Evolutionary conservation across 2,888 invertebrate genomes (phyloP), one percentile per base, ranked within the genome.

Genomic region (Drosophila nigricruria): DNA sequence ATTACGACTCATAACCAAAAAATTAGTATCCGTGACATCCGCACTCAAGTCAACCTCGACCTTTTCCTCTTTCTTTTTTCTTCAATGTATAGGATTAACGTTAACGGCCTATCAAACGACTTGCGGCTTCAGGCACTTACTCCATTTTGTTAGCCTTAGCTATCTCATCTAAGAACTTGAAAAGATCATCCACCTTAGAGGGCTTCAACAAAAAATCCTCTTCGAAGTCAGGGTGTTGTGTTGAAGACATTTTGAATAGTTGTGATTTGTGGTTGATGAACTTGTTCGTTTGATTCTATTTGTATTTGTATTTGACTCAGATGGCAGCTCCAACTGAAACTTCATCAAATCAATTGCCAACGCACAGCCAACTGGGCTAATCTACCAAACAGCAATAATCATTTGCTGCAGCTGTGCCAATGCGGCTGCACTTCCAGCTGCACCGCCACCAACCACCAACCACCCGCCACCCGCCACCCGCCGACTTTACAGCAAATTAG

Each of bases 341-440:
- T 47, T n/a, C 61, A 56, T 52, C 56, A 75, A 73, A 56, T 52
- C 56, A 75, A 73, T 45, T 54, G 54, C 10, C 52, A 32, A 8
- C 20, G 47, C 68, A 70, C 52, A 67, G 79, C 73, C 75, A 73
- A 82, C 86, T 88, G 45, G 42, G 68, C 60, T 76, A 73, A 82
- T 81, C 72, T 60, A 52, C 36, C 42, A 62, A 64, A 68, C 57
- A 68, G 82, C 68, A 75, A 89, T 89, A 89, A 87, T 79, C 84
- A 80, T 86, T 84, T 79, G 43, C 52, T 73, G 77, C 80, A 87
- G 82, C 84, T 87, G 83, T 67, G 45, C 66, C 57, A 75, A 73
- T 69, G 78, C 68, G 62, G 61, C 56, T 68, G 78, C 79, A 62
- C 54, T 72, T 67, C 59, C n/a, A 16, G 10, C 30, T 27, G 53